Conservation (phyloP, 2,797 vertebrate genomes). For the Darevskia mixta region DNA sequence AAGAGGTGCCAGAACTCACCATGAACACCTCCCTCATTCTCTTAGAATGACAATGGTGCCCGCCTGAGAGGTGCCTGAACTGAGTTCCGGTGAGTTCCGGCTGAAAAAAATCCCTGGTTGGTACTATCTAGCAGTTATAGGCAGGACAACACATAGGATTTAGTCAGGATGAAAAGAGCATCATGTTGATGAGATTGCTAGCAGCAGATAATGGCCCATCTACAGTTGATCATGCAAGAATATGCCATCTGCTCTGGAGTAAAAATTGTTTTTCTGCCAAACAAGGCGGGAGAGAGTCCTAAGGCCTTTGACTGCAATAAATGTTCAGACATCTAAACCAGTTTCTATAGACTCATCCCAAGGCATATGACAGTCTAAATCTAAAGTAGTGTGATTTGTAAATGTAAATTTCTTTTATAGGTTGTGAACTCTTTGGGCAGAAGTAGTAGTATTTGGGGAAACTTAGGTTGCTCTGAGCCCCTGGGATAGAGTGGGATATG, state of each 20-base stretch:
- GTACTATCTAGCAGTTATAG: neutral
- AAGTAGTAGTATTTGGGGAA: neutral
- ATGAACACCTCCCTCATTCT: no score
- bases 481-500: neutral
- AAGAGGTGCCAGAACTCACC: no score
- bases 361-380: neutral
- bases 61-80: no score
- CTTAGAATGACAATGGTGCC: no score
- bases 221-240: slow-evolving; percentile 30
- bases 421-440: neutral
- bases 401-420: neutral
- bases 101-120: neutral
- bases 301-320: neutral
- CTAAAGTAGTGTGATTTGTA: neutral
- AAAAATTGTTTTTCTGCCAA: slow-evolving; percentile 2
- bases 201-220: slow-evolving; percentile 1
- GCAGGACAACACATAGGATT: neutral
- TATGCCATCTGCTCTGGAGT: slow-evolving; percentile 18
- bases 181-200: slow-evolving; percentile 13
- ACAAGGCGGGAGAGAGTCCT: neutral
- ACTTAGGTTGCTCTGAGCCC: neutral
- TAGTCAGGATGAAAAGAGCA: slow-evolving; percentile 15
- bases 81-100: no score
- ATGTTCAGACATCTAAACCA: neutral
- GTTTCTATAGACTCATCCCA: neutral